These are phyloP conservation scores for Eilema depressum DNA, from an alignment of 2,888 invertebrate species.

Conservation along the genomic window DNA sequence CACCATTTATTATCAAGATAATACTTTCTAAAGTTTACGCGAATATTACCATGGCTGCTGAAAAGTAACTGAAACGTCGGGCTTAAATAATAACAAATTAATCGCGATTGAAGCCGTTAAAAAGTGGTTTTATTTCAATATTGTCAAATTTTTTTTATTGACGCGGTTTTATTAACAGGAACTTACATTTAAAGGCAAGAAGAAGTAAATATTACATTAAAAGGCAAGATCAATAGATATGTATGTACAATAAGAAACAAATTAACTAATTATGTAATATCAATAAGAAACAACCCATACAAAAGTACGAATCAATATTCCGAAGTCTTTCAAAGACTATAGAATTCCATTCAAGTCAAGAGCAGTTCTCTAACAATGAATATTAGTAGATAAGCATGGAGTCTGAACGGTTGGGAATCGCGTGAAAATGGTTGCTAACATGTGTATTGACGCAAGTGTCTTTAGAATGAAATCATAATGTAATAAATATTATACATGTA, in stretches of 20 bases:
- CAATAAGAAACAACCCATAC: conserved; percentile 52
- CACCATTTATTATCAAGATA: no score
- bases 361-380: conserved; percentile 48
- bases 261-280: conserved; percentile 57
- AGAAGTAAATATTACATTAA: no score
- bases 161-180: no score
- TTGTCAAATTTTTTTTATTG: no score
- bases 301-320: conserved; percentile 54
- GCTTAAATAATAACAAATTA: no score
- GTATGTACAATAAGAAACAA: conserved; percentile 29
- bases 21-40: no score
- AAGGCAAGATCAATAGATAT: conserved; percentile 42
- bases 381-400: conserved; percentile 32
- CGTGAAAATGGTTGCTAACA: conserved; percentile 28
- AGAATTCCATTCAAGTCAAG: conserved; percentile 54
- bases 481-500: conserved; percentile 31
- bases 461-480: conserved; percentile 47
- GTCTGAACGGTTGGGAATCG: conserved; percentile 23
- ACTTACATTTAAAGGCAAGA: no score
- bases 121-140: no score
- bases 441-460: conserved; percentile 50
- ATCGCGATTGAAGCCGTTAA: no score
- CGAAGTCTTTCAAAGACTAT: conserved; percentile 52
- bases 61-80: no score
- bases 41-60: no score